Evolutionary conservation across 2,888 invertebrate species (phyloP), one percentile per base, ranked within the genome.

Genomic region (Eupithecia subumbrata): DNA sequence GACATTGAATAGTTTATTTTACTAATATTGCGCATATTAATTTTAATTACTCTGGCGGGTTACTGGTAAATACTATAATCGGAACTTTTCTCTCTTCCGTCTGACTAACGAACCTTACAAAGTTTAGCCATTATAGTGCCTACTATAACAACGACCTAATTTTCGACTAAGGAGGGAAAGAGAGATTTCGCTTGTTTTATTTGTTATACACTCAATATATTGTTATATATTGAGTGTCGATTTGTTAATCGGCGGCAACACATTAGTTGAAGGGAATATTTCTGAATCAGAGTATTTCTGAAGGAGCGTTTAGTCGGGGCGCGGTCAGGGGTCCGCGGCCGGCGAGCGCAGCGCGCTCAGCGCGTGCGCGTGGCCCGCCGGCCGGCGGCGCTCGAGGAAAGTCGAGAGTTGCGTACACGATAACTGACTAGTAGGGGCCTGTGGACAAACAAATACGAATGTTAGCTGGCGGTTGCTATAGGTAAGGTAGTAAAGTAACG

Each of bases 331-430:
- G 85, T 93, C 94, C 48, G n/a, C 16, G 84, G n/a, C 16, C 84
- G 93, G 94, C 63, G 93, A 92, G 60, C 92, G 92, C 77, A 92
- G 85, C 66, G 92, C 84, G 82, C 88, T 90, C 56, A 91, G 83
- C 48, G 90, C 90, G 84, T 88, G 89, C 79, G 90, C 88, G 84
- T 90, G 91, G 0, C 94, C 93, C n/a, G 93, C 87, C 30, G 94
- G 94, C 72, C 94, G 89, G 75, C 94, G 92, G 52, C 94, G 89
- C 81, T 95, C 94, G 66, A 95, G 85, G 89, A 95, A 95, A 74
- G 93, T 94, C 85, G 92, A 91, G 75, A 95, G 86, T 79, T 94
- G 94, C 25, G 85, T 86, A 60, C 90, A 89, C 8, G 93, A 92
- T 48, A 95, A 82, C 69, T 86, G 82, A 12, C 85, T 88, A 66